phyloP scores from a whole-genome alignment of 1,140 invertebrate genomes.

The Saccostrea glomerata region DNA sequence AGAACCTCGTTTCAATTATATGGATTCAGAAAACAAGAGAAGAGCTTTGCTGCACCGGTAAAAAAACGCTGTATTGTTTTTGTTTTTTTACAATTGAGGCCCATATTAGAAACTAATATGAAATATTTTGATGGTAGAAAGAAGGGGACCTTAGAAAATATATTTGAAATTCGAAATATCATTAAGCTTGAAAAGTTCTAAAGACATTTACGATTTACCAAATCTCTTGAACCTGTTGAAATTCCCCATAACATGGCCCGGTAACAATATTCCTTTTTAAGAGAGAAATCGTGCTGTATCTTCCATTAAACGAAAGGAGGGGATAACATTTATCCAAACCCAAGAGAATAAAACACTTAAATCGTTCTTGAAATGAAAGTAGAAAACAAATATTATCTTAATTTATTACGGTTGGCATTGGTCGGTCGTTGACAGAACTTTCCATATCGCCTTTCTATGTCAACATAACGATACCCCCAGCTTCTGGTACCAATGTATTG shows the following conservation, averaged over 20 bases:
- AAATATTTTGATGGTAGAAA: too few relatives aligned
- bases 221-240: background rate
- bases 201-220: background rate
- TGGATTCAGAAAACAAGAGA: too few relatives aligned
- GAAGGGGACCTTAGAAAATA: too few relatives aligned
- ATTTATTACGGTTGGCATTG: background rate
- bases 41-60: too few relatives aligned
- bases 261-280: background rate
- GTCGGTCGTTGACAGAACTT: background rate
- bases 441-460: background rate
- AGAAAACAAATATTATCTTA: constrained; percentile 9
- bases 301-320: background rate
- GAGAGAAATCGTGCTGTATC: constrained; percentile 13
- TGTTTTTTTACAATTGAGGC: too few relatives aligned
- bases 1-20: too few relatives aligned
- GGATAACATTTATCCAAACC: constrained; percentile 16
- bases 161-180: too few relatives aligned
- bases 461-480: background rate
- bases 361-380: constrained; percentile 2
- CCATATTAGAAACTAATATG: too few relatives aligned
- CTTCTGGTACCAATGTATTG: background rate
- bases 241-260: constrained; percentile 11
- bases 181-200: too few relatives aligned
- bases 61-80: too few relatives aligned
- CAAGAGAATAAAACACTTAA: background rate